Conservation (phyloP, 2,888 invertebrate genomes). For the Epinotia demarniana region DNA sequence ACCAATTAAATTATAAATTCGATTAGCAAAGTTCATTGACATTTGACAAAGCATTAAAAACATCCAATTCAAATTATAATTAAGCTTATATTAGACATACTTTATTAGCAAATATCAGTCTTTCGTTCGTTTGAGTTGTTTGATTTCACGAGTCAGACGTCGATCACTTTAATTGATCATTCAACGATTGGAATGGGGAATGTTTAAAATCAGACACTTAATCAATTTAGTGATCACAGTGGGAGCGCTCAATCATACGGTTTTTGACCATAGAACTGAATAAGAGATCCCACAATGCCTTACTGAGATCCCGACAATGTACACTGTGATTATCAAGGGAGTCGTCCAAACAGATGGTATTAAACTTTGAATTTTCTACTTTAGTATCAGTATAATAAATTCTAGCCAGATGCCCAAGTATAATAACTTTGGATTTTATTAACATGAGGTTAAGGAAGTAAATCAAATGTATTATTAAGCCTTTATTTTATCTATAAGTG, state of each 20-base stretch:
- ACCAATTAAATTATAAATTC: conserved; percentile 36
- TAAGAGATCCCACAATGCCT: conserved; percentile 19
- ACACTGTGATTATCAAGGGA: background rate
- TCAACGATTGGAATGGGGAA: conserved; percentile 70
- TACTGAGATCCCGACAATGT: too few relatives aligned
- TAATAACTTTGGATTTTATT: background rate
- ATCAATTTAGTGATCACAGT: conserved; percentile 77
- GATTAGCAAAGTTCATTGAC: conserved; percentile 40
- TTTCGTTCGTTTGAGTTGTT: conserved; percentile 56
- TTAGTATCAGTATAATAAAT: background rate
- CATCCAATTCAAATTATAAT: conserved; percentile 40
- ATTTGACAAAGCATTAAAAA: conserved; percentile 36
- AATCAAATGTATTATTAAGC: too few relatives aligned
- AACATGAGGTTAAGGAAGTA: too few relatives aligned
- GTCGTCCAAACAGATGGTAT: background rate
- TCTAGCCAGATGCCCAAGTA: background rate
- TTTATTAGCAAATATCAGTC: conserved; percentile 48
- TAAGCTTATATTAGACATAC: conserved; percentile 29
- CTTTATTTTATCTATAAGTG: too few relatives aligned
- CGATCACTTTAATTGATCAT: conserved; percentile 81
- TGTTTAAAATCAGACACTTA: conserved; percentile 75
- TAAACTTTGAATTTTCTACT: background rate
- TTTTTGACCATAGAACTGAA: conserved; percentile 48
- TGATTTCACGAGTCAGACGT: conserved; percentile 64
- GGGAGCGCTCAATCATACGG: conserved; percentile 70